Evolutionary conservation across 2,888 invertebrate species (phyloP).

Genomic region (Melanotus villosus): DNA sequence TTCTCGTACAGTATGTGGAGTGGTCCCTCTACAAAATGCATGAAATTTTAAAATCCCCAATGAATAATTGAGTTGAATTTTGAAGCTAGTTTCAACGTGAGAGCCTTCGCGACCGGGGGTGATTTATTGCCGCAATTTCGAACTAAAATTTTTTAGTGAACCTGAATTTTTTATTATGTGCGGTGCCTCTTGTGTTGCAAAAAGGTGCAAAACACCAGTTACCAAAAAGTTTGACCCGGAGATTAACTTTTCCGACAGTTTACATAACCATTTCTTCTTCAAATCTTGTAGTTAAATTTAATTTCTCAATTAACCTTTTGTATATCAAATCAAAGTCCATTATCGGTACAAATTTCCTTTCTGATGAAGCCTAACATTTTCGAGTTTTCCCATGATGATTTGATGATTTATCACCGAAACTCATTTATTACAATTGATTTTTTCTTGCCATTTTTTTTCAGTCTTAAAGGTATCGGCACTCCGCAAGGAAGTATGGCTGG

Average conservation of each 20-base stretch:
- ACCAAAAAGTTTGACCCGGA: slow-evolving; percentile 1
- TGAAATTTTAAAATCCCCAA: slow-evolving; percentile 40
- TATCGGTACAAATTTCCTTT: too few relatives aligned
- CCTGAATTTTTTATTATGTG: slow-evolving; percentile 24
- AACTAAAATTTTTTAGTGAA: slow-evolving; percentile 34
- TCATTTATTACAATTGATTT: too few relatives aligned
- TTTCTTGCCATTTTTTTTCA: too few relatives aligned
- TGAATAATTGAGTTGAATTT: slow-evolving; percentile 46
- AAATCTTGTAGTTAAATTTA: background rate
- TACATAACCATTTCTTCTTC: background rate
- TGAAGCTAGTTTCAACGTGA: slow-evolving; percentile 38
- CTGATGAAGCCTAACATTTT: too few relatives aligned
- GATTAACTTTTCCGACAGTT: slow-evolving; percentile 7
- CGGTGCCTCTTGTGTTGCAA: slow-evolving; percentile 3
- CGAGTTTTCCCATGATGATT: too few relatives aligned
- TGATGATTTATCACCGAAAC: too few relatives aligned
- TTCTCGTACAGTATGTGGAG: slow-evolving; percentile 25
- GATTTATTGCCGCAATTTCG: slow-evolving; percentile 41
- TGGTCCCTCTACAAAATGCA: slow-evolving; percentile 32
- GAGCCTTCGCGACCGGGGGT: slow-evolving; percentile 22
- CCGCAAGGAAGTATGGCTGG: too few relatives aligned
- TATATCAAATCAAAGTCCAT: too few relatives aligned
- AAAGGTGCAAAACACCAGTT: slow-evolving; percentile 10
- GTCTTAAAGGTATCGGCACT: too few relatives aligned
- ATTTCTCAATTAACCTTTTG: too few relatives aligned